phyloP scores from a whole-genome alignment of 2,113 vertebrate species.

The Gorsachius goisagi region DNA sequence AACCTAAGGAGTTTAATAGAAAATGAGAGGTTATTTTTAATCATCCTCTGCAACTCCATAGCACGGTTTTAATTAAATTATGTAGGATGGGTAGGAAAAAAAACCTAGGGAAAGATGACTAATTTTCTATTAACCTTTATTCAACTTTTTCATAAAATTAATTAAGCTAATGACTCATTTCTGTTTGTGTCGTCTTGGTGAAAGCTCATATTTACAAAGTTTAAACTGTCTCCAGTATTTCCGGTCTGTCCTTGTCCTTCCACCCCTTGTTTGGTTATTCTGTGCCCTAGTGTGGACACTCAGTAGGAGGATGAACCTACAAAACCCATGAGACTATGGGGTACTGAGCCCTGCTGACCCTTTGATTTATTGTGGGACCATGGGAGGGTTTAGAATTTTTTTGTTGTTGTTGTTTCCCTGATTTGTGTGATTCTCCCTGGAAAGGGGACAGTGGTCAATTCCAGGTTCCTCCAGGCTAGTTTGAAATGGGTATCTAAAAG shows the following conservation, averaged over 20 bases:
- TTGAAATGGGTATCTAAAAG: neutral
- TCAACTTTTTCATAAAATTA: slow-evolving; percentile 47
- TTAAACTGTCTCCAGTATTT: slow-evolving; percentile 20
- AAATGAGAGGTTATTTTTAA: slow-evolving; percentile 56
- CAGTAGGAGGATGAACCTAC: neutral
- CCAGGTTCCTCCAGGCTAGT: neutral
- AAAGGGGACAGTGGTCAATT: neutral
- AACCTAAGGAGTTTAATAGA: slow-evolving; percentile 38
- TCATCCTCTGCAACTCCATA: slow-evolving; percentile 34
- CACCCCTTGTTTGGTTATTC: neutral
- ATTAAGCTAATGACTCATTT: slow-evolving; percentile 52
- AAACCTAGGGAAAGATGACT: slow-evolving; percentile 41
- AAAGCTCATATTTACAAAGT: slow-evolving; percentile 27
- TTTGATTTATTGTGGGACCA: neutral
- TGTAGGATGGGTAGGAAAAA: neutral
- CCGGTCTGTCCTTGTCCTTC: neutral
- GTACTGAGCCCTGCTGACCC: neutral
- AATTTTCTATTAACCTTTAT: slow-evolving; percentile 66
- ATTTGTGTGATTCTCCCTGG: neutral
- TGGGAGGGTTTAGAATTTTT: accelerated
- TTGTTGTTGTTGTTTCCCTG: too few relatives aligned
- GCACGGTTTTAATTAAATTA: slow-evolving; percentile 61
- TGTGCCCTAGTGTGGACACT: accelerated
- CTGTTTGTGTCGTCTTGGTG: slow-evolving; percentile 14
- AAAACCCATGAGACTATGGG: neutral